Evolutionary conservation across 2,888 invertebrate species (phyloP).

Genomic region (Chydorus sphaericus): DNA sequence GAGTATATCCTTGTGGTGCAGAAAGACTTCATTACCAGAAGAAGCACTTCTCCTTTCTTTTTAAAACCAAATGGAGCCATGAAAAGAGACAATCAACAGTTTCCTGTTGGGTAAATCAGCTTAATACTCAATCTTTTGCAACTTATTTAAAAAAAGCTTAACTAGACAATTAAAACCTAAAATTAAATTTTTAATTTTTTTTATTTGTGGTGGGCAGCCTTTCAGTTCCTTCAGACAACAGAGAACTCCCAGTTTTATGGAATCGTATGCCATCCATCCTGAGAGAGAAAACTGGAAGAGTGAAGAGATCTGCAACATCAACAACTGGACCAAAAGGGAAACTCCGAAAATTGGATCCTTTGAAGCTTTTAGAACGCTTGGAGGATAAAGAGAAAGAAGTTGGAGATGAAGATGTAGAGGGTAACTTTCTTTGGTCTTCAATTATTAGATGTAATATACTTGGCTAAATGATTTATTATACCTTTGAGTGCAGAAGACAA

Average conservation of each 20-base stretch:
- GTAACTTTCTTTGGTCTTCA: background rate
- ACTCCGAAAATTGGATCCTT: background rate
- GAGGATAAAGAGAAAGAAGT: background rate
- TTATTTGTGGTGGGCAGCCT: background rate
- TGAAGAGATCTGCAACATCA: background rate
- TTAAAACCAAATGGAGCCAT: background rate
- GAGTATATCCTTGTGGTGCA: conserved; percentile 15
- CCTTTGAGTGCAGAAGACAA: conserved; percentile 19
- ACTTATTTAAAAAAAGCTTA: too few relatives aligned
- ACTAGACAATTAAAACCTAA: too few relatives aligned
- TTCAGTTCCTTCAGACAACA: background rate
- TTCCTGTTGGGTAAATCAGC: background rate
- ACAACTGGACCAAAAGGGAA: background rate
- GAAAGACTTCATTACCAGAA: conserved; percentile 11
- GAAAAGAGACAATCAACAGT: background rate
- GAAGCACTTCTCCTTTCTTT: background rate
- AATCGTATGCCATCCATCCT: background rate
- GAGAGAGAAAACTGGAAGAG: background rate
- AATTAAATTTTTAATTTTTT: too few relatives aligned
- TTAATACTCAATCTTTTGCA: background rate
- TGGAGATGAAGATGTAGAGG: background rate
- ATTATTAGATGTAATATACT: background rate
- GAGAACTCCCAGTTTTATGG: background rate
- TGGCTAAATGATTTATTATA: background rate
- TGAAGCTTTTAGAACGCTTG: background rate